These are phyloP conservation scores for Pyxicephalus adspersus DNA, from an alignment of 2,113 vertebrate genomes.

Conservation along the genomic window DNA sequence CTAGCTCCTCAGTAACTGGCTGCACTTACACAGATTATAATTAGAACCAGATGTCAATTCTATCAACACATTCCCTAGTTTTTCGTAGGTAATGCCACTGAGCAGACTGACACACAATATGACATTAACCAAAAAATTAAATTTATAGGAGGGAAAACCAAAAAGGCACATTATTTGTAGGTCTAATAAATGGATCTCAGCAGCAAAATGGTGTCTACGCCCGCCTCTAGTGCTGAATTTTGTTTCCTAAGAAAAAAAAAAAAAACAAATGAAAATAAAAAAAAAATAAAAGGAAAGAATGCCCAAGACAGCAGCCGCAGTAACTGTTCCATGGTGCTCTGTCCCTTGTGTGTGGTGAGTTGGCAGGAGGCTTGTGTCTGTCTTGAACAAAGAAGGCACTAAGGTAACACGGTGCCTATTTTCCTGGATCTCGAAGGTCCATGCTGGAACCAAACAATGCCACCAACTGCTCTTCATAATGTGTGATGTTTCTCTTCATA, in stretches of 20 bases:
- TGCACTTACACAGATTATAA: no score
- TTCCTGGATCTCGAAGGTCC: conserved; percentile 85
- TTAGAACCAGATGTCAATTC: neutral
- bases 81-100: conserved; percentile 46
- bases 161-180: conserved; percentile 68
- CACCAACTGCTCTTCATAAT: conserved; percentile 98
- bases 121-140: conserved; percentile 69
- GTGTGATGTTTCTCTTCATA: conserved; percentile 98
- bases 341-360: conserved; percentile 74
- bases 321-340: conserved; percentile 69
- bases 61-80: neutral
- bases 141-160: conserved; percentile 64
- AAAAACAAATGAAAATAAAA: neutral
- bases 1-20: no score
- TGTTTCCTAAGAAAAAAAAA: conserved; percentile 56
- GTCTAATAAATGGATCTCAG: conserved; percentile 77
- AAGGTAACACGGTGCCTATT: conserved; percentile 72
- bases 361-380: conserved; percentile 72
- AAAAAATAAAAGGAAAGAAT: conserved; percentile 61
- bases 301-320: conserved; percentile 74
- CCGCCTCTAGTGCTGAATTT: conserved; percentile 74
- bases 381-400: conserved; percentile 75
- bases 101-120: conserved; percentile 78
- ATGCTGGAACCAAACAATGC: conserved; percentile 97
- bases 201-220: conserved; percentile 74